A percentile compares a stretch with the other conserved stretches of the same genome.
These are phyloP conservation scores for Perdita meconis DNA, from an alignment of 2,888 invertebrate genomes.

Conservation along the genomic window DNA sequence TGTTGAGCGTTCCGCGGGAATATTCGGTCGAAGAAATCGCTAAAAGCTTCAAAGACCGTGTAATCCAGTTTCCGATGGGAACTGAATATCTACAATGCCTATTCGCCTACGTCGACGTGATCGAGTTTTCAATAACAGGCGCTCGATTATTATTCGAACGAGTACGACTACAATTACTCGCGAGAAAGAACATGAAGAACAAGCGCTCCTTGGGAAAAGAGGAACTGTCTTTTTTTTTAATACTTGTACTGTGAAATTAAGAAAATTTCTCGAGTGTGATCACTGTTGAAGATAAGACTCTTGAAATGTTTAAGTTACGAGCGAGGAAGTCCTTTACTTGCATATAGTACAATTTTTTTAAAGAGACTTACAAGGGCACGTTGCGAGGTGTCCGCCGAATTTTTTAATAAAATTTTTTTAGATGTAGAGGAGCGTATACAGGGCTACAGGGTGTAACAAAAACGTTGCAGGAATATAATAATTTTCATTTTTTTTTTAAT, in stretches of 20 bases:
- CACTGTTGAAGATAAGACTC: no score
- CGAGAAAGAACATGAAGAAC: background rate
- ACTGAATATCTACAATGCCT: slow-evolving; percentile 19
- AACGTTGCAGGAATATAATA: no score
- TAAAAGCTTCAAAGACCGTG: slow-evolving; percentile 39
- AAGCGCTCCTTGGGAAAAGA: background rate
- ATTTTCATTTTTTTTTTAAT: no score
- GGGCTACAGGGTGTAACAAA: no score
- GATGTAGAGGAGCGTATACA: no score
- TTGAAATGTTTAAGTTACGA: no score
- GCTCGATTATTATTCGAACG: slow-evolving; percentile 6
- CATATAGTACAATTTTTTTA: no score
- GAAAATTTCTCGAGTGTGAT: background rate
- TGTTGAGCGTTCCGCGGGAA: slow-evolving; percentile 23
- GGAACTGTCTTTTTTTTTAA: background rate
- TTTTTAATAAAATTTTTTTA: no score
- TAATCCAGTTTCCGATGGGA: slow-evolving; percentile 33
- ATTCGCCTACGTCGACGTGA: slow-evolving; percentile 10
- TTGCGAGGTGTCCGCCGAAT: no score
- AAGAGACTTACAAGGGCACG: no score
- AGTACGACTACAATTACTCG: background rate
- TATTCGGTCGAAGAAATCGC: slow-evolving; percentile 26
- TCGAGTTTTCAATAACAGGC: slow-evolving; percentile 10
- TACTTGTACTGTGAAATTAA: background rate
- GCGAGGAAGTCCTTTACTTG: no score